phyloP scores from a whole-genome alignment of 2,113 vertebrate species.

The Crotalus tigris region DNA sequence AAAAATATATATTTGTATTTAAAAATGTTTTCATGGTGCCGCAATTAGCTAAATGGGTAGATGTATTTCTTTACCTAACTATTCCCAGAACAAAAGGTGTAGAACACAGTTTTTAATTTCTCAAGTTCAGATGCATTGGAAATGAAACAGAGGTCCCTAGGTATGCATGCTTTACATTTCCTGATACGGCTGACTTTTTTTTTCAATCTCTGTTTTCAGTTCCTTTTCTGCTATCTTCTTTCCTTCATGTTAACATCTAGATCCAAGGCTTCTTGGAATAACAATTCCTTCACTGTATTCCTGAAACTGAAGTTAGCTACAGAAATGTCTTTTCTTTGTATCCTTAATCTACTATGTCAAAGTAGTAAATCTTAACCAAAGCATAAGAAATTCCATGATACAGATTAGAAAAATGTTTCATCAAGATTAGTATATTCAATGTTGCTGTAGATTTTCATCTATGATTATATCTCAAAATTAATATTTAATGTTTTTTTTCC shows the following conservation, averaged over 20 bases:
- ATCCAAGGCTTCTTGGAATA: not conserved
- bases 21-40: not conserved
- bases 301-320: not conserved
- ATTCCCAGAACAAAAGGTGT: not conserved
- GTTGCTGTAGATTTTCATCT: not conserved
- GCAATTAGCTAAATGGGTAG: not conserved
- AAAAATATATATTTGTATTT: not conserved
- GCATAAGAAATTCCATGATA: not conserved
- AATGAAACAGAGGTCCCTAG: not conserved
- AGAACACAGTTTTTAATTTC: not conserved
- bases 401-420: not conserved
- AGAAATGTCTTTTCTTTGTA: not conserved
- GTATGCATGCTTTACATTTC: not conserved
- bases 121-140: not conserved
- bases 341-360: not conserved
- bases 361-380: not conserved
- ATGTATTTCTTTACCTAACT: not conserved
- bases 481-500: not conserved
- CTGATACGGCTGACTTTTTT: not conserved
- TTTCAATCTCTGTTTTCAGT: not conserved
- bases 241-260: not conserved
- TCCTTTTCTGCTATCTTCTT: not conserved
- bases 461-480: not conserved
- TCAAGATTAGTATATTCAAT: not conserved
- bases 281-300: not conserved